Percentiles rank a stretch among this genome's conserved stretches.
Evolutionary conservation across 2,113 vertebrate species (phyloP).

Genomic region (Anolis carolinensis): DNA sequence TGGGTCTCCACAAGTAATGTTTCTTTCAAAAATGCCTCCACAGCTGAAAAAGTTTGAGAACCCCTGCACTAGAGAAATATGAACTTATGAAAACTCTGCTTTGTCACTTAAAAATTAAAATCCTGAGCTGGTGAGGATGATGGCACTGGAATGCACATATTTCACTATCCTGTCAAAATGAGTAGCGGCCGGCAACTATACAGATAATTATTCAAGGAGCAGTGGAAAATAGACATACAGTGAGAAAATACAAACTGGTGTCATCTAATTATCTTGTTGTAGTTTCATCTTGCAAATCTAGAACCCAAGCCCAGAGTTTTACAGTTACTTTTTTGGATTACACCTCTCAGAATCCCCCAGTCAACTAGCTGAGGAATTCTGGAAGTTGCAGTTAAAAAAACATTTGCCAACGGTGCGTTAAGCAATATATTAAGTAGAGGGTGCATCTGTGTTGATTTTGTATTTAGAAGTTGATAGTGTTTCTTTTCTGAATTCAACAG

Average conservation of each 20-base stretch:
- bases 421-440: not conserved
- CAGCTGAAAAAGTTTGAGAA: not conserved
- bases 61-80: too few relatives aligned
- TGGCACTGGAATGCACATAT: not conserved
- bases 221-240: not conserved
- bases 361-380: not conserved
- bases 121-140: not conserved
- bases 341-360: not conserved
- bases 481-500: not conserved
- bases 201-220: not conserved
- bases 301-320: not conserved
- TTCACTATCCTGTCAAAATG: not conserved
- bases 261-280: not conserved
- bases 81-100: not conserved
- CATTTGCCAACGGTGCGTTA: not conserved
- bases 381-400: not conserved
- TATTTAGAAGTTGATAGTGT: not conserved
- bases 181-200: not conserved
- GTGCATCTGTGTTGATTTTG: not conserved
- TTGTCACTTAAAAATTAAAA: not conserved
- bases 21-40: too few relatives aligned
- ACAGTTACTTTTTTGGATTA: not conserved
- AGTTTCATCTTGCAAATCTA: not conserved
- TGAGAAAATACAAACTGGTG: not conserved
- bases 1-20: too few relatives aligned